phyloP scores from a whole-genome alignment of 2,888 invertebrate species.

The Leuctra nigra region DNA sequence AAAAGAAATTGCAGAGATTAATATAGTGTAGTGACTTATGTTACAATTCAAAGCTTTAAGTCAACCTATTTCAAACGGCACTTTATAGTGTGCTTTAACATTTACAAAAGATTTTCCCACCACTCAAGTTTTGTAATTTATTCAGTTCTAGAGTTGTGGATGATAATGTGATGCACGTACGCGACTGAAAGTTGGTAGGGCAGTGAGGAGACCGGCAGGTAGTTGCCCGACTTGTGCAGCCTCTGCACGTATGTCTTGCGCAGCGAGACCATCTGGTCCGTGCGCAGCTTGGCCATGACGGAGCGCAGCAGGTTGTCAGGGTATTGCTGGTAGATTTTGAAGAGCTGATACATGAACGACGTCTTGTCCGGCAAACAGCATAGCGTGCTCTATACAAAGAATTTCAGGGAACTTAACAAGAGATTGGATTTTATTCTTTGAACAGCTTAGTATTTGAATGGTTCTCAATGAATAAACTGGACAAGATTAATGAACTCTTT shows the following conservation, averaged over 20 bases:
- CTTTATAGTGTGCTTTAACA: conserved; percentile 34
- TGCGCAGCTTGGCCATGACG: conserved; percentile 52
- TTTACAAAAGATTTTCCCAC: too few species aligned
- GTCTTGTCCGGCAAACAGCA: conserved; percentile 54
- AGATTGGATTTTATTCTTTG: too few species aligned
- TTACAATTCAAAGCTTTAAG: neutral
- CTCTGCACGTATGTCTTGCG: conserved; percentile 41
- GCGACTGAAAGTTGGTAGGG: conserved; percentile 44
- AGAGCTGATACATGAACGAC: conserved; percentile 58
- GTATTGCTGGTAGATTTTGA: conserved; percentile 64
- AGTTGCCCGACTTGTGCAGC: conserved; percentile 40
- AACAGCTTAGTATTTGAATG: too few species aligned
- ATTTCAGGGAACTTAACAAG: too few species aligned
- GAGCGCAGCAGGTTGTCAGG: conserved; percentile 55
- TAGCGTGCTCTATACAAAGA: conserved; percentile 58
- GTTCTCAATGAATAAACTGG: too few species aligned
- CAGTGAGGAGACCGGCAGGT: conserved; percentile 44
- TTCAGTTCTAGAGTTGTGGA: too few species aligned
- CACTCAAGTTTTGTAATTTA: too few species aligned
- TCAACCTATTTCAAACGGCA: conserved; percentile 5
- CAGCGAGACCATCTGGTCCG: conserved; percentile 52
- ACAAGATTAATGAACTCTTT: too few species aligned
- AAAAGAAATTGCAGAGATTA: too few species aligned
- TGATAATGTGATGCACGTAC: too few species aligned
- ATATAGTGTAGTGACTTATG: neutral